Evolutionary conservation across 2,888 invertebrate species (phyloP), one percentile per base, ranked within the genome.

Genomic region (Eudasyphora cyanicolor): DNA sequence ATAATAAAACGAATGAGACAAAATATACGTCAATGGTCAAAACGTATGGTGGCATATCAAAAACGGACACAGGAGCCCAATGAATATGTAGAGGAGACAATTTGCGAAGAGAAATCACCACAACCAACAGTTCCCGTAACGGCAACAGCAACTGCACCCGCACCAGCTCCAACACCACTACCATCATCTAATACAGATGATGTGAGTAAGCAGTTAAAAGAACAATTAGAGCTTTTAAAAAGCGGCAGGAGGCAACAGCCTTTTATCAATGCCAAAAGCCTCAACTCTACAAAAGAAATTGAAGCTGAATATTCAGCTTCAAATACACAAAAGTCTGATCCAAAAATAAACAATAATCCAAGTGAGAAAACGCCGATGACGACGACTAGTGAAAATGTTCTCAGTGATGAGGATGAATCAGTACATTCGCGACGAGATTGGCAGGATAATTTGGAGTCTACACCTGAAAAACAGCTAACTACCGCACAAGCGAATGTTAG

Each of bases 171-270:
- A 12, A 24, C 19, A 38, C 27, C 29, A n/a, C 5, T 27, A n/a
- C 29, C 29, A n/a, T 6, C n/a, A 10, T 24, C 86, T 51, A 85
- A 71, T 0, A 82, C 86, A n/a, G 89, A 89, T 14, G 90, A 91
- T 77, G 84, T 92, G 8, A 88, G 89, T 71, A 89, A 89, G 77
- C 88, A 90, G 76, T 81, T 92, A 79, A 92, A 91, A 76, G 87
- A 91, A 54, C 92, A 92, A 71, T 86, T 92, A 67, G 89, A 91
- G 79, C 76, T 92, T 38, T 79, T 92, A 0, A 90, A 90, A 79
- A 89, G 82, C 60, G 86, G 88, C 10, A 90, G 90, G 51, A 87
- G 90, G 0, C 87, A 83, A 0, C 76, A 89, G 2, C 87, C 88
- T 0, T 74, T 91, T 2, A 89, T 91, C 6, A 87, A 87, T 54